Evolutionary conservation across 2,888 invertebrate genomes (phyloP).

Genomic region (Perithous albicinctus): DNA sequence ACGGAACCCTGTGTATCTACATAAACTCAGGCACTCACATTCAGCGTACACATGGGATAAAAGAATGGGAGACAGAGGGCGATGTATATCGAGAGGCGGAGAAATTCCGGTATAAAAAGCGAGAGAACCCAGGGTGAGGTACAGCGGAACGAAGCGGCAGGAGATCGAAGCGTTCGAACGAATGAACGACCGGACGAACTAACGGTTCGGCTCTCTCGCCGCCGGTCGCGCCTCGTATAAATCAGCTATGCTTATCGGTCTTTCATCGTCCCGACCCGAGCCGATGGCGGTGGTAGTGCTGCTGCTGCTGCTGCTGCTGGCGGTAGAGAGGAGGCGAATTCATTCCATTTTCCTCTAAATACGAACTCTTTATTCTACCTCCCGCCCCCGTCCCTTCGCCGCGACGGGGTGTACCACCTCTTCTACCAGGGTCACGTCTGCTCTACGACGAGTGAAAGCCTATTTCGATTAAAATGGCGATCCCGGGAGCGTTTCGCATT

Average conservation of each 20-base stretch:
- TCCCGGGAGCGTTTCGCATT: constrained; percentile 81
- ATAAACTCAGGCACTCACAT: constrained; percentile 78
- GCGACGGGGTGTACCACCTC: constrained; percentile 3
- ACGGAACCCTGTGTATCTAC: constrained; percentile 71
- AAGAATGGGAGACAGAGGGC: constrained; percentile 67
- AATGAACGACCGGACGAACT: constrained; percentile 72
- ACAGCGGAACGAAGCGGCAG: constrained; percentile 52
- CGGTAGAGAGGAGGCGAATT: constrained; percentile 81
- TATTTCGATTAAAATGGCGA: constrained; percentile 84
- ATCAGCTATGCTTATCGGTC: constrained; percentile 85
- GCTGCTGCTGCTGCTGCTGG: constrained; percentile 39
- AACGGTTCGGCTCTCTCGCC: constrained; percentile 77
- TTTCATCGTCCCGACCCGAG: constrained; percentile 80
- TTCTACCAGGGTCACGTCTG: constrained; percentile 6
- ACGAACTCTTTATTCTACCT: constrained; percentile 81
- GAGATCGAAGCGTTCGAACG: constrained; percentile 74
- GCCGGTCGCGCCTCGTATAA: constrained; percentile 81
- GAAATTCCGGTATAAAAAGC: constrained; percentile 58
- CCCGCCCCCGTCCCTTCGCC: constrained; percentile 17
- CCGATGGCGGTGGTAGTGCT: constrained; percentile 25
- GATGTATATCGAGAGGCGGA: constrained; percentile 51
- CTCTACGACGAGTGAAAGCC: constrained; percentile 78
- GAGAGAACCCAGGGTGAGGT: constrained; percentile 28
- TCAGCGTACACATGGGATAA: constrained; percentile 58
- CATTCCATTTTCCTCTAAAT: constrained; percentile 84